Evolutionary conservation across 35 echinoderm and acorn worm genomes (phyloP), one percentile per base, ranked within the genome.

Genomic region (Heliocidaris tuberculata): DNA sequence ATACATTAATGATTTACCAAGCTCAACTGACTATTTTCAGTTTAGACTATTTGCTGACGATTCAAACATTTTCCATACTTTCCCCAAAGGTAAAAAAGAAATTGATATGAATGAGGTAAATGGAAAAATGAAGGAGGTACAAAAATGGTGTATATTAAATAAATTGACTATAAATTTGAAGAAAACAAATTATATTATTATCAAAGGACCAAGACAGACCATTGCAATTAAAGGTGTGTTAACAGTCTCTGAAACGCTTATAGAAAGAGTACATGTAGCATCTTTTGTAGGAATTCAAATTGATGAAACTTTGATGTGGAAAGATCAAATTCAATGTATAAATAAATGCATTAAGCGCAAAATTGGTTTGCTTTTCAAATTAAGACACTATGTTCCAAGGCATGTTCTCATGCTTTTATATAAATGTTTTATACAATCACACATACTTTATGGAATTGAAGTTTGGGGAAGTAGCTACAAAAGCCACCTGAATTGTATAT

Each of bases 311-410:
- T 85, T 85, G 65, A 85, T 85, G 65, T 19, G 15, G 15, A n/a
- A 85, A 85, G 65, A n/a, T 2, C n/a, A 15, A 85, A 85, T 19
- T 85, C 65, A 85, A 85, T n/a, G 65, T 85, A 85, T 85, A 42
- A 85, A 85, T 85, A 85, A 85, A 85, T 85, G 65, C 65, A 85
- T 85, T 85, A 85, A n/a, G 35, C 35, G n/a, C 65, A 85, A 85
- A 85, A 85, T 85, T 85, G 65, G 65, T 85, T 85, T 85, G 65
- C 65, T 85, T 85, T 85, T 85, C 35, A 42, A 42, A 85, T 19
- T 1, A 19, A 85, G 65, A 85, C n/a, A 85, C 65, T 19, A 19
- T 19, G 15, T 85, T 85, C 65, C 65, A 85, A 85, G 65, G n/a
- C 65, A 15, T 85, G 65, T 85, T 85, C 65, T 85, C 65, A 85